A percentile compares a stretch with the other conserved stretches of the same genome.
Conservation (phyloP, 1,140 invertebrate species). For the Maconellicoccus hirsutus region DNA sequence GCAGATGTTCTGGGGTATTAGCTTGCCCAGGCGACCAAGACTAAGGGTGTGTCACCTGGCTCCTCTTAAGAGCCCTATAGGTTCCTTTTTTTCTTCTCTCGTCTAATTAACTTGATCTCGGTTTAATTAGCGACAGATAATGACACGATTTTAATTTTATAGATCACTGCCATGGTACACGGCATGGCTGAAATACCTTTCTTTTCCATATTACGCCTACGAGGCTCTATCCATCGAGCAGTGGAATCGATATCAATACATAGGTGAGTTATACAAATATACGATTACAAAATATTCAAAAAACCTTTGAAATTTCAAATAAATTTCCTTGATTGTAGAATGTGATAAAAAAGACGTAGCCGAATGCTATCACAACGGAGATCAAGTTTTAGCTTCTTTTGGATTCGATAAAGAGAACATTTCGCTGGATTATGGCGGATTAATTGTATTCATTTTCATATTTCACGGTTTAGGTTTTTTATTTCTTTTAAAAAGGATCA, state of each 20-base stretch:
- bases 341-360: constrained; percentile 33
- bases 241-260: constrained; percentile 48
- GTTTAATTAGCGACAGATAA: no score
- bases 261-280: constrained; percentile 36
- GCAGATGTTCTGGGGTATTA: no score
- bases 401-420: constrained; percentile 34
- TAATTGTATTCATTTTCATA: constrained; percentile 31
- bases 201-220: constrained; percentile 53
- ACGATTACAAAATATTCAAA: no score
- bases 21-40: no score
- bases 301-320: no score
- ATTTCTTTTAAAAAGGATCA: constrained; percentile 6
- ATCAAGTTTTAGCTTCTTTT: constrained; percentile 35
- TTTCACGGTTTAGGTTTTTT: constrained; percentile 34
- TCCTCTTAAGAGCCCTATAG: no score
- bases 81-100: no score
- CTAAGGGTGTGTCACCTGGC: no score
- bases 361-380: constrained; percentile 35
- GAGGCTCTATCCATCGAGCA: constrained; percentile 55
- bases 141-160: constrained; percentile 28
- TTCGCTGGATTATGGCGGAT: constrained; percentile 34
- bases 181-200: constrained; percentile 46
- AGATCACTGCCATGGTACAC: constrained; percentile 39
- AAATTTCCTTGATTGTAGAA: constrained; percentile 30
- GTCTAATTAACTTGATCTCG: no score